Base-by-base conservation (phyloP, 1,140 invertebrate species). In the Anastrepha obliqua region DNA sequence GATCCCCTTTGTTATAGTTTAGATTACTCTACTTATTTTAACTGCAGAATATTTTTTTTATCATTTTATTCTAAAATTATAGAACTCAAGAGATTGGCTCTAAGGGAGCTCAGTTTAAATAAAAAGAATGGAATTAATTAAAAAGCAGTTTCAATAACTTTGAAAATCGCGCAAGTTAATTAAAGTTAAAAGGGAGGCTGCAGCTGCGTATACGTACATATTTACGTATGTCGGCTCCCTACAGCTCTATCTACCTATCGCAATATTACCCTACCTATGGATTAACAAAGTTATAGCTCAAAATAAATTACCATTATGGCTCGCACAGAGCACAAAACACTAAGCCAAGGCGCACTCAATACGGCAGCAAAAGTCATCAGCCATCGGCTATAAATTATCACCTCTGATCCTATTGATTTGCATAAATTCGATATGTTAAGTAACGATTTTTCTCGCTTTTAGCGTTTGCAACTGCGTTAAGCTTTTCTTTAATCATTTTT, bases 391-490 rank as follows among this genome's bases (percentile, higher is more conserved):
- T 87, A 87, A 87, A 87, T 87, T 87, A 87, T 64, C 86, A 87
- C 86, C 86, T 87, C 86, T 87, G 86, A 87, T 87, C 86, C 86
- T 44, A 70, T 67, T 65, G 86, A 87, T 87, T 87, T 67, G 85
- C 85, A 86, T 86, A 86, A 86, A 86, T 86, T 60, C 85, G 59
- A 86, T 62, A 86, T 86, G 85, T 62, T 86, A 86, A 86, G 74
- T 81, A 81, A 58, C 74, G 47, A 81, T 81, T 58, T 81, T 81
- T 81, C 74, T 29, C 74, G 74, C 74, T 81, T 81, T 81, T 81
- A 29, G 74, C 74, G 11, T 47, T 55, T 81, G 47, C 51, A 81
- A 81, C 51, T 81, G 47, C 47, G 6, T 81, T 81, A 55, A 81
- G 74, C 74, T 81, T 81, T 81, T 42, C 44, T 81, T 67, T 81